A percentile compares a stretch with the other conserved stretches of the same genome.
phyloP scores from a whole-genome alignment of 2,113 vertebrate species.

The Melanerpes aurifrons region DNA sequence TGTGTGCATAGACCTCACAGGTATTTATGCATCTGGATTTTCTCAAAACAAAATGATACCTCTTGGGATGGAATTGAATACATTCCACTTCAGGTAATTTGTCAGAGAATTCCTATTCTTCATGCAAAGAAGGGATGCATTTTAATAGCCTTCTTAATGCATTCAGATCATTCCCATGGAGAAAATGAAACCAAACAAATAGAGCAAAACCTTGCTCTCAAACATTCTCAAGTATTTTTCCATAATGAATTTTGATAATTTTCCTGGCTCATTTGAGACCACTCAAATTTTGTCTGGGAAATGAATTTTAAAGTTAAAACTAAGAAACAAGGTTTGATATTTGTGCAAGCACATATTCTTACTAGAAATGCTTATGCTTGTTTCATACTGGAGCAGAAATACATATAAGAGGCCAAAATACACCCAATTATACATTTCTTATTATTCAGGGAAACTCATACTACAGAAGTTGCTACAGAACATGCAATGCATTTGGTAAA shows the following conservation, averaged over 20 bases:
- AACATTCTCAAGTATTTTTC: neutral
- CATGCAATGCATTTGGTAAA: neutral
- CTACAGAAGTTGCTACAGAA: neutral
- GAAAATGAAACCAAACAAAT: neutral
- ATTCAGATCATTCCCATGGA: neutral
- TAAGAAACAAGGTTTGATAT: neutral
- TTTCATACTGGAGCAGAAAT: neutral
- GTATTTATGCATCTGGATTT: neutral
- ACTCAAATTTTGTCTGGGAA: neutral
- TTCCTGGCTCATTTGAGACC: neutral
- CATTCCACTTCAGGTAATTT: constrained; percentile 9
- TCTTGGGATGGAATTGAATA: neutral
- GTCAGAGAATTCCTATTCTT: constrained; percentile 2
- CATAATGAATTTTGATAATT: neutral
- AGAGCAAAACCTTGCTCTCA: neutral
- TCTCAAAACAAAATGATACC: neutral
- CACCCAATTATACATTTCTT: neutral
- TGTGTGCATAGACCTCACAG: neutral
- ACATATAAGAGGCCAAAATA: neutral
- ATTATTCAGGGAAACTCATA: neutral
- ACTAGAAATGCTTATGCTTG: neutral
- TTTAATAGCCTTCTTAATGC: neutral
- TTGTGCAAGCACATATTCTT: neutral
- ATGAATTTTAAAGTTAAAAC: neutral
- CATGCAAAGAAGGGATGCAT: neutral